Evolutionary conservation across 2,888 invertebrate genomes (phyloP).

Genomic region (Platerodrilus igneus): DNA sequence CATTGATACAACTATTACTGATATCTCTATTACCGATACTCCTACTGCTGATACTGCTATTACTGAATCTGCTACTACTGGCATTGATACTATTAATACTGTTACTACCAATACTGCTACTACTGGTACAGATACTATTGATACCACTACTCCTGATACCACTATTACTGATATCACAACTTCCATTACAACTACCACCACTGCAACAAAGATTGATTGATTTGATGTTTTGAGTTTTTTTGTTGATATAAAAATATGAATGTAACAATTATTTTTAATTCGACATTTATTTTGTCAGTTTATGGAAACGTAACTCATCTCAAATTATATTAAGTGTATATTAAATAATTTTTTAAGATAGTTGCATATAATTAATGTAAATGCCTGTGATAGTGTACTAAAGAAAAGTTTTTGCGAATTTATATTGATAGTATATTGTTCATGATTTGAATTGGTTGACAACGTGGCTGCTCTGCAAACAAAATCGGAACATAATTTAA

Average conservation of each 20-base stretch:
- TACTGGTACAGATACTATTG: constrained; percentile 4
- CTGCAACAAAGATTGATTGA: constrained; percentile 31
- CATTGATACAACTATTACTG: constrained; percentile 25
- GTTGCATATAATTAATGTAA: constrained; percentile 46
- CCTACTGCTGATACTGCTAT: constrained; percentile 1
- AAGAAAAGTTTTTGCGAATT: constrained; percentile 36
- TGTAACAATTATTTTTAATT: constrained; percentile 22
- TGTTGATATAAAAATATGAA: too few relatives aligned
- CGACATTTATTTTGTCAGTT: constrained; percentile 21
- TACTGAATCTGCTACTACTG: constrained; percentile 5
- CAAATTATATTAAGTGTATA: constrained; percentile 21
- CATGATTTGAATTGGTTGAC: constrained; percentile 18
- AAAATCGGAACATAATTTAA: too few relatives aligned
- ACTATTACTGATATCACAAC: not conserved
- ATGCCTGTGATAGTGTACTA: constrained; percentile 51
- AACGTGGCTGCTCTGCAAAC: too few relatives aligned
- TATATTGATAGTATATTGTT: constrained; percentile 22
- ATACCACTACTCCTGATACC: not conserved
- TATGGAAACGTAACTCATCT: constrained; percentile 18
- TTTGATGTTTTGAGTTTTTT: constrained; percentile 41
- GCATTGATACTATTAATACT: constrained; percentile 3
- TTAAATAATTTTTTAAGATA: constrained; percentile 20
- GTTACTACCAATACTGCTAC: constrained; percentile 1
- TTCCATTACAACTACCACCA: constrained; percentile 6
- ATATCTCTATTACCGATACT: constrained; percentile 15